Conservation (phyloP, 1,140 invertebrate species). For the Galleria mellonella region DNA sequence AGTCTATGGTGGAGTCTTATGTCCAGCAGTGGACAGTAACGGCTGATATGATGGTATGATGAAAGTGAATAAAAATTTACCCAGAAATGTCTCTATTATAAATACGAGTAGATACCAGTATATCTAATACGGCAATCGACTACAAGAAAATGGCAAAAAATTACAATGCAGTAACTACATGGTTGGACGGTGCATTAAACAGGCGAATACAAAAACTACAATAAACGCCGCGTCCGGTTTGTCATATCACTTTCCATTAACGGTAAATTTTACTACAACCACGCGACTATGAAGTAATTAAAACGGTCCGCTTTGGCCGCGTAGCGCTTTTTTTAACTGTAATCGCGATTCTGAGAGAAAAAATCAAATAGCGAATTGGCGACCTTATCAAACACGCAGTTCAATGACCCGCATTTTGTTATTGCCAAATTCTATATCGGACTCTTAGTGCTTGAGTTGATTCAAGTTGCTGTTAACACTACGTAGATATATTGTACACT, state of each 20-base stretch:
- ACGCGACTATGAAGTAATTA: constrained; percentile 67
- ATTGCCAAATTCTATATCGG: constrained; percentile 12
- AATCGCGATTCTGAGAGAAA: constrained; percentile 43
- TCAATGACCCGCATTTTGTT: constrained; percentile 24
- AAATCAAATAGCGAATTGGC: constrained; percentile 56
- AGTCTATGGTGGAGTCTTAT: no score
- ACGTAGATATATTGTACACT: no score
- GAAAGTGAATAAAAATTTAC: no score
- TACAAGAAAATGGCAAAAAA: background rate
- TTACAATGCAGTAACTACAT: background rate
- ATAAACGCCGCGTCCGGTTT: constrained; percentile 19
- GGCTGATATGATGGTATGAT: no score
- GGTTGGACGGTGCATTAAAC: no score
- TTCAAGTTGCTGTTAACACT: no score
- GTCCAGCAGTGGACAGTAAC: no score
- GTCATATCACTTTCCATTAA: constrained; percentile 63
- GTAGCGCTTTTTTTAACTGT: constrained; percentile 56
- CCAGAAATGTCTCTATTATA: no score
- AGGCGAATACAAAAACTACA: background rate
- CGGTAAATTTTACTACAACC: constrained; percentile 54
- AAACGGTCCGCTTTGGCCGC: constrained; percentile 53
- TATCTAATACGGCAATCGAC: no score
- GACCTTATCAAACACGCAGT: constrained; percentile 57
- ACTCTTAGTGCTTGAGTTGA: background rate
- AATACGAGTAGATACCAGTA: no score